These are phyloP conservation scores for Artibeus lituratus DNA, from an alignment of 2,797 vertebrate species.

Conservation along the genomic window DNA sequence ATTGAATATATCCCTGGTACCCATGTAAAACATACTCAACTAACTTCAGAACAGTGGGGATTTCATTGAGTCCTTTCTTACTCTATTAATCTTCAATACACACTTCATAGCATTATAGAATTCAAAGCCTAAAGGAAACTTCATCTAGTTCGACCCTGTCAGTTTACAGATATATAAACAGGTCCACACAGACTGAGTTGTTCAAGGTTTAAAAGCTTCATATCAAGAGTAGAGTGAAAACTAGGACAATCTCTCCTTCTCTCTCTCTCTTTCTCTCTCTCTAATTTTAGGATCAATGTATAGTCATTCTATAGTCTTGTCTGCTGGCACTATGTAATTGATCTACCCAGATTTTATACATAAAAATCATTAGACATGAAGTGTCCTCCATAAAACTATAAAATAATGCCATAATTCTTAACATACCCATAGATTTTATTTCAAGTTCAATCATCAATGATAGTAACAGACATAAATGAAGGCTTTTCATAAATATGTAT, in stretches of 20 bases:
- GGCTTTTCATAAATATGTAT: background rate
- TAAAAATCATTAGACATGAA: conserved; percentile 15
- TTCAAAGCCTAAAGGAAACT: background rate
- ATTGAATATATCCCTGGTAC: background rate
- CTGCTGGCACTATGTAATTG: background rate
- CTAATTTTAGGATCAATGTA: background rate
- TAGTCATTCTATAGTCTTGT: background rate
- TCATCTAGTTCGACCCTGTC: background rate
- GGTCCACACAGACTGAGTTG: background rate
- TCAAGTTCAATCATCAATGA: background rate
- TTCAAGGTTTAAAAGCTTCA: background rate
- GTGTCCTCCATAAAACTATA: background rate
- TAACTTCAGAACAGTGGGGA: background rate
- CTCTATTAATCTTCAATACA: background rate
- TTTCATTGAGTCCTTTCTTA: background rate
- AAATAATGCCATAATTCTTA: background rate
- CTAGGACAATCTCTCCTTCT: no score
- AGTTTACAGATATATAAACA: background rate
- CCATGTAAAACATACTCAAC: background rate
- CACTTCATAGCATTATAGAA: background rate
- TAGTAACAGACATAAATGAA: background rate
- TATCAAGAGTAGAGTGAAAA: background rate
- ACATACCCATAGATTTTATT: background rate
- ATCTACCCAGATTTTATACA: background rate
- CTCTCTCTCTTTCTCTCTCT: background rate